Percentiles rank a stretch among this genome's conserved stretches.
Conservation (phyloP, 2,888 invertebrate genomes). For the Liopterus haemorrhoidalis region DNA sequence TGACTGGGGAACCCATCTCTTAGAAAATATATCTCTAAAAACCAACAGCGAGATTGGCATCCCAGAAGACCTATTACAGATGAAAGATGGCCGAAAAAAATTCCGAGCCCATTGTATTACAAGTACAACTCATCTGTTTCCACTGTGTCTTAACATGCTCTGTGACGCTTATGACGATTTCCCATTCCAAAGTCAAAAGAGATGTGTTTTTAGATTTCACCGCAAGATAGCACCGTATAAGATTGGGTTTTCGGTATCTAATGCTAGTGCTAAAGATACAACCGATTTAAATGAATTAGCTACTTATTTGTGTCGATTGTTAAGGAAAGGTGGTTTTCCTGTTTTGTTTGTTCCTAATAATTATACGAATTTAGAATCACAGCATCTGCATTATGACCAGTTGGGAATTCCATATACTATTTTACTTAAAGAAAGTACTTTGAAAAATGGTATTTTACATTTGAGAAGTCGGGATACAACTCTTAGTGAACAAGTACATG, state of each 20-base stretch:
- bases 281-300: constrained; percentile 52
- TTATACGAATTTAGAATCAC: constrained; percentile 42
- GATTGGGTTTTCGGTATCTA: constrained; percentile 57
- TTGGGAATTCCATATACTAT: constrained; percentile 69
- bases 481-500: constrained; percentile 64
- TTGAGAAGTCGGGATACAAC: constrained; percentile 61
- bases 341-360: constrained; percentile 42
- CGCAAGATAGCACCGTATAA: constrained; percentile 72
- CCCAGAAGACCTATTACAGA: constrained; percentile 35
- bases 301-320: constrained; percentile 50
- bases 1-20: constrained; percentile 54
- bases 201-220: constrained; percentile 55
- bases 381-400: constrained; percentile 50
- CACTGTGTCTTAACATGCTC: constrained; percentile 51
- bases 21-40: constrained; percentile 56
- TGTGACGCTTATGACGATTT: constrained; percentile 55
- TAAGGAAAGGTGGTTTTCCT: constrained; percentile 46
- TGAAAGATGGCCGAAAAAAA: constrained; percentile 42
- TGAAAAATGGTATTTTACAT: constrained; percentile 64
- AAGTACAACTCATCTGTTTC: constrained; percentile 50
- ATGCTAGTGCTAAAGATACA: constrained; percentile 40
- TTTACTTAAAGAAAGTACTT: constrained; percentile 60
- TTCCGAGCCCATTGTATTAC: constrained; percentile 43
- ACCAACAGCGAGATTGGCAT: constrained; percentile 34
- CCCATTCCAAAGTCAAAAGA: constrained; percentile 44